Conservation (phyloP, 2,888 invertebrate species). For the Erpobdella octoculata region DNA sequence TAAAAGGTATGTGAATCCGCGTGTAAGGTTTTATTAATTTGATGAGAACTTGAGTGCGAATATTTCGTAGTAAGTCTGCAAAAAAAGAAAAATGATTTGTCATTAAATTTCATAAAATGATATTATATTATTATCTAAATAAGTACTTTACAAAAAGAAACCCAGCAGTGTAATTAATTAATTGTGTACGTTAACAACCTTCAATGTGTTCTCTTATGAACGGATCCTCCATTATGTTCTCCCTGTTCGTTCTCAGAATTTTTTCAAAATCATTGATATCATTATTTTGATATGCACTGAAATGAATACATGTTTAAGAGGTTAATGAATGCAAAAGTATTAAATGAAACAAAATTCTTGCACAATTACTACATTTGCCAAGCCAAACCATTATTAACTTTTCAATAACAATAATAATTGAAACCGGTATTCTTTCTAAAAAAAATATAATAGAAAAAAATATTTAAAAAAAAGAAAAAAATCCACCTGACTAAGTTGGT, state of each 20-base stretch:
- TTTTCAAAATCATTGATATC: constrained; percentile 96
- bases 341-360: no score
- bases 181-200: constrained; percentile 52
- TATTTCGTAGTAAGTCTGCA: constrained; percentile 81
- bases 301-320: constrained; percentile 3
- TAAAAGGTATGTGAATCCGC: constrained; percentile 91
- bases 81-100: neutral
- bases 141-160: neutral
- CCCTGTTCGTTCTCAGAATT: constrained; percentile 82
- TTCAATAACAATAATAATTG: neutral
- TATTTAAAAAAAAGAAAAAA: neutral
- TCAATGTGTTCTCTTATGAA: constrained; percentile 98
- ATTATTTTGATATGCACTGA: constrained; percentile 84
- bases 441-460: neutral
- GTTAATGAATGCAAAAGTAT: neutral
- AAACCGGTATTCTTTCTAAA: neutral
- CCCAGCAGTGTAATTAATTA: neutral
- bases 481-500: constrained; percentile 74
- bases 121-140: neutral
- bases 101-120: neutral
- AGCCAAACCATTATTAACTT: neutral
- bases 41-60: constrained; percentile 90
- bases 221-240: constrained; percentile 97
- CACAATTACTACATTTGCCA: no score
- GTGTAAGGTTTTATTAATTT: constrained; percentile 96